Evolutionary conservation across 2,113 vertebrate genomes (phyloP), one percentile per base, ranked within the genome.

Genomic region (Phoxinus phoxinus): DNA sequence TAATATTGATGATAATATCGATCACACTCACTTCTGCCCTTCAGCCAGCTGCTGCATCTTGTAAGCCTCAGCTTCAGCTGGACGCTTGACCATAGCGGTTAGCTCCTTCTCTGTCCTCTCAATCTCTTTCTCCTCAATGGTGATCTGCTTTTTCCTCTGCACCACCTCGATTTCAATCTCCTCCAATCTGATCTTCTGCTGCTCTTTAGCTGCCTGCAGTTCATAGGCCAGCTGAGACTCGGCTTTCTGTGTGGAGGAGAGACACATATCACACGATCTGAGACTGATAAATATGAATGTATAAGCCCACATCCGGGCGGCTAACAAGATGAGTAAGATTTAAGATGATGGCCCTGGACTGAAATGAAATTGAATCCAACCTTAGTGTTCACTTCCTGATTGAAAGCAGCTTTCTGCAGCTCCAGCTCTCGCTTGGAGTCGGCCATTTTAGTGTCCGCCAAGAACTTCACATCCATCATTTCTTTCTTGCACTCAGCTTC

Each of bases 181-280:
- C 87, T 99, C 98, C 91, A 96, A 95, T 0, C 97, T 94, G 90
- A 99, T 99, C 92, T 99, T 98, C 91, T 99, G 97, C 93, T 98
- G 97, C 91, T 99, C 98, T 75, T 96, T 96, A 15, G 97, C 97
- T 0, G 96, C 97, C 91, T 99, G 97, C 9, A 99, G 95, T 93
- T 98, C 97, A 0, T 98, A 99, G 8, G 98, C 97, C 91, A 99
- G 94, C 92, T 99, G 96, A 63, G 97, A 94, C 89, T 99, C 96
- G 0, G 97, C 98, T 71, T 96, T 98, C 98, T 99, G 91, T 1
- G 37, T 27, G 0, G 32, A 19, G 63, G 77, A 76, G 35, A 56
- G 4, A 37, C 35, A 63, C 10, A 71, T 0, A 73, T 3, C 30
- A 71, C 11, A 48, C 1, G 2, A 21, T 72, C 35, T 41, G 69